phyloP scores from a whole-genome alignment of 2,888 invertebrate genomes.

The Eristalis pertinax region DNA sequence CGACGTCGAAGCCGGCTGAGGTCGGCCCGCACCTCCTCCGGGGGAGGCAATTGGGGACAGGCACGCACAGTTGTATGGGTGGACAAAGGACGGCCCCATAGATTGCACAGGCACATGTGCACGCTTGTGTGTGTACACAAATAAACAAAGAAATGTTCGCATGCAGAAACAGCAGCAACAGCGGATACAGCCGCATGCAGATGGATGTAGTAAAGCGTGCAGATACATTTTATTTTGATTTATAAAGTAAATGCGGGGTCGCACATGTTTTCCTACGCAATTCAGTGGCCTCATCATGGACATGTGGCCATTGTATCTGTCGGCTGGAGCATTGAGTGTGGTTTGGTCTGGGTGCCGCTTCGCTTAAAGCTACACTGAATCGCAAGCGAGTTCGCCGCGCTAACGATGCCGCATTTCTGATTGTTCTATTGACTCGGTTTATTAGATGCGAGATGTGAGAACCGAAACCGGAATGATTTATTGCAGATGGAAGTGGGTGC shows the following conservation, averaged over 20 bases:
- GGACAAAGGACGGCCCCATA: not conserved
- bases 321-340: not conserved
- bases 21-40: not conserved
- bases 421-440: conserved; percentile 27
- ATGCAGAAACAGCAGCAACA: not conserved
- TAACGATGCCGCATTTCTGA: not conserved
- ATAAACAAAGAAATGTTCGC: not conserved
- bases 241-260: conserved; percentile 11
- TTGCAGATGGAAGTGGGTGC: not conserved
- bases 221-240: conserved; percentile 22
- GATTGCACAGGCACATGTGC: conserved; percentile 1
- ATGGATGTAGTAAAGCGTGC: conserved; percentile 5
- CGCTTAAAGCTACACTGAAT: not conserved
- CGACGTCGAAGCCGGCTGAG: conserved; percentile 12
- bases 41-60: not conserved
- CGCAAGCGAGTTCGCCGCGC: not conserved
- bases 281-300: conserved; percentile 5
- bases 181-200: not conserved
- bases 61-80: not conserved
- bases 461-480: conserved; percentile 10
- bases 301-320: conserved; percentile 4
- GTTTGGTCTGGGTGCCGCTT: not conserved
- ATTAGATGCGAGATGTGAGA: conserved; percentile 4
- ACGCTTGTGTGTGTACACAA: not conserved
- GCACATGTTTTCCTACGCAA: conserved; percentile 31